phyloP scores from a whole-genome alignment of 2,888 invertebrate species.

The Seira sanloemensis region DNA sequence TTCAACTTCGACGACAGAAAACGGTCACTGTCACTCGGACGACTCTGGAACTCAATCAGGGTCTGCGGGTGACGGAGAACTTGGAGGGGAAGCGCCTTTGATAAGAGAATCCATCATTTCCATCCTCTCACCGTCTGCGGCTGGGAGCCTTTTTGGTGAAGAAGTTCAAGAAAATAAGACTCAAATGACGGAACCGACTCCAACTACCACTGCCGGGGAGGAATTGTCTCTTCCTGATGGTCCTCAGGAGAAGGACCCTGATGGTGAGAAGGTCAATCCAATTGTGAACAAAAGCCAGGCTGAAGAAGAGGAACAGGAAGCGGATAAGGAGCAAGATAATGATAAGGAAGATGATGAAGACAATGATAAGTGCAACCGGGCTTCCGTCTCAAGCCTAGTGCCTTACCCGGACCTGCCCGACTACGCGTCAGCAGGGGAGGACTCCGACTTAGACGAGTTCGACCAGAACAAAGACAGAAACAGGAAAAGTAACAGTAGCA shows the following conservation, averaged over 20 bases:
- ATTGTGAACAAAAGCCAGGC: too few relatives aligned
- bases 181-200: too few relatives aligned
- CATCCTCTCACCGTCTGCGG: too few relatives aligned
- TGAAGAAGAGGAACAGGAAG: too few relatives aligned
- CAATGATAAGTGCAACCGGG: neutral
- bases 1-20: neutral
- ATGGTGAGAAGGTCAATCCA: too few relatives aligned
- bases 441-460: slow-evolving; percentile 24
- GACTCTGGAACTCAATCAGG: too few relatives aligned
- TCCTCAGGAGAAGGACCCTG: too few relatives aligned
- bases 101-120: slow-evolving; percentile 39
- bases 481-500: neutral
- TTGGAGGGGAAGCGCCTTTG: slow-evolving; percentile 20
- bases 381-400: slow-evolving; percentile 34
- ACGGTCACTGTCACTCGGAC: neutral
- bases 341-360: neutral
- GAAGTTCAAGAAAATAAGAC: too few relatives aligned
- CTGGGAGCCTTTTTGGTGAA: too few relatives aligned
- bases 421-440: slow-evolving; percentile 39
- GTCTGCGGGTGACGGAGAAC: neutral
- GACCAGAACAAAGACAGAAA: neutral
- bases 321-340: too few relatives aligned
- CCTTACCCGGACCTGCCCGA: slow-evolving; percentile 55
- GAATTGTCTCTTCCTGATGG: too few relatives aligned
- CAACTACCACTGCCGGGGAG: too few relatives aligned